phyloP scores from a whole-genome alignment of 2,888 invertebrate genomes.

The Timema podura region DNA sequence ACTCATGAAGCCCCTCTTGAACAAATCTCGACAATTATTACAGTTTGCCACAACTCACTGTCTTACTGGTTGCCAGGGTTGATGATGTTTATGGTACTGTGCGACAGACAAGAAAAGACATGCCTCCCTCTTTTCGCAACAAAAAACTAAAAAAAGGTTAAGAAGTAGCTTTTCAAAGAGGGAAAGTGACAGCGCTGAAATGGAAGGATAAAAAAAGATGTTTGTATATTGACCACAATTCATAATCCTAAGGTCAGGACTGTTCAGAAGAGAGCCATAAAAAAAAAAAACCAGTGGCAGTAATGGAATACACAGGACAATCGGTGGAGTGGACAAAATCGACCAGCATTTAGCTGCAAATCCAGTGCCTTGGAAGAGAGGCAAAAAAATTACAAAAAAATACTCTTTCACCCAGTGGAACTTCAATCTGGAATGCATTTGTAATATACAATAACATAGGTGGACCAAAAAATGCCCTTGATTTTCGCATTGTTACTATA shows the following conservation, averaged over 20 bases:
- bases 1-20: neutral
- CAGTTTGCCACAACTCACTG: neutral
- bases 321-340: neutral
- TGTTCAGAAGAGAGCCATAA: neutral
- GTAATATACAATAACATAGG: constrained; percentile 4
- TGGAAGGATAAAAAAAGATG: constrained; percentile 2
- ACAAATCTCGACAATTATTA: constrained; percentile 1
- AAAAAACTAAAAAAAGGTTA: constrained; percentile 1
- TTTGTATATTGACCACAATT: neutral
- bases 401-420: neutral
- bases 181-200: neutral
- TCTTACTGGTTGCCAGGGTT: constrained; percentile 10
- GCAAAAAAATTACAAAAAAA: constrained; percentile 4
- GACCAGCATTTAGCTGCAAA: constrained; percentile 5
- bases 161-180: neutral
- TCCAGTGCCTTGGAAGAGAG: constrained; percentile 5
- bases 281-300: neutral
- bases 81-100: constrained; percentile 8
- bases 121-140: neutral
- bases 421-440: constrained; percentile 11
- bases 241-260: constrained; percentile 7
- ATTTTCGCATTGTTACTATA: neutral
- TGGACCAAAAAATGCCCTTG: constrained; percentile 6
- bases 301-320: neutral
- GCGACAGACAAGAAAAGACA: neutral